Evolutionary conservation across 2,113 vertebrate species (phyloP).

Genomic region (Chlorodrepanis virens): DNA sequence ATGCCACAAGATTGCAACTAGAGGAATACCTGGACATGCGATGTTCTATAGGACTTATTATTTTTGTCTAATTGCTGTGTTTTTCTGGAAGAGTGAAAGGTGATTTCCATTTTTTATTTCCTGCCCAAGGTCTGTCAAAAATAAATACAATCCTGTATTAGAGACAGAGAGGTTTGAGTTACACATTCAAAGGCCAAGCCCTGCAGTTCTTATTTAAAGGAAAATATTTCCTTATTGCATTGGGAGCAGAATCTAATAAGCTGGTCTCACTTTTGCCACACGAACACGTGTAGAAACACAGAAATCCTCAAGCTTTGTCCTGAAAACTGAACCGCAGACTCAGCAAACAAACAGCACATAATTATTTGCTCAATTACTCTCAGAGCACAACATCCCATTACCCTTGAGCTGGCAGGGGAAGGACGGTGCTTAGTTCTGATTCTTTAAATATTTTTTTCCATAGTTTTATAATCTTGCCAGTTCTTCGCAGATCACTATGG

Average conservation of each 20-base stretch:
- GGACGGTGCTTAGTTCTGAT: neutral
- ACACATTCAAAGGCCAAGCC: neutral
- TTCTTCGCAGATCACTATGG: neutral
- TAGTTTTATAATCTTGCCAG: neutral
- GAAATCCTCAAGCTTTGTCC: neutral
- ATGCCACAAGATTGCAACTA: neutral
- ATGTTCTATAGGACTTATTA: neutral
- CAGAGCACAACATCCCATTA: neutral
- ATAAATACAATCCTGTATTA: neutral
- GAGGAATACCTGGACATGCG: neutral
- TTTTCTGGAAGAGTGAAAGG: neutral
- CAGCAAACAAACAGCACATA: constrained; percentile 20
- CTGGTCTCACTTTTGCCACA: neutral
- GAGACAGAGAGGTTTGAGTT: neutral
- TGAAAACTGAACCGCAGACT: neutral
- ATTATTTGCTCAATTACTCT: constrained; percentile 48
- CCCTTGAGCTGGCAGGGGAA: neutral
- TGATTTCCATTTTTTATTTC: neutral
- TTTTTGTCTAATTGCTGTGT: neutral
- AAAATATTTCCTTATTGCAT: neutral
- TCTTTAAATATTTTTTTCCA: neutral
- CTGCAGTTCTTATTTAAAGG: neutral
- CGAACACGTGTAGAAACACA: neutral
- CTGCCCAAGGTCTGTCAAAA: neutral
- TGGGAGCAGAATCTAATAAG: neutral